A percentile compares a stretch with the other conserved stretches of the same genome.
Evolutionary conservation across 1,140 invertebrate species (phyloP).

Genomic region (Notospermus geniculatus): DNA sequence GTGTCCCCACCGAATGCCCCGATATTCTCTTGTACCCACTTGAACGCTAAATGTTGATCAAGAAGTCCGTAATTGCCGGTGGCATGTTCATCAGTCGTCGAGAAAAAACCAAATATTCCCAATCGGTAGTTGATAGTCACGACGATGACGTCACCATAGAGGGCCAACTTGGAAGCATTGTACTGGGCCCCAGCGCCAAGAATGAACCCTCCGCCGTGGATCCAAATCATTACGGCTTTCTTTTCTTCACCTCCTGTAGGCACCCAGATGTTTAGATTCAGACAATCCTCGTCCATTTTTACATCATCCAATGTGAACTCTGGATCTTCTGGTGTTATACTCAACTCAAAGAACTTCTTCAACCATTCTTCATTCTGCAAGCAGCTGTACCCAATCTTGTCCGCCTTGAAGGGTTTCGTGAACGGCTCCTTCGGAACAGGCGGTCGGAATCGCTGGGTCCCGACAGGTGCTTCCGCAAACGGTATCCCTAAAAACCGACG

Average conservation of each 20-base stretch:
- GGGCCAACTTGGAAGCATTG: conserved; percentile 40
- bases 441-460: conserved; percentile 81
- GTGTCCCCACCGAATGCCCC: conserved; percentile 71
- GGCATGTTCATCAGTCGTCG: conserved; percentile 54
- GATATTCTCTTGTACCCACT: conserved; percentile 67
- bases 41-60: conserved; percentile 21
- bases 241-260: conserved; percentile 11
- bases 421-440: conserved; percentile 63
- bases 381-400: conserved; percentile 62
- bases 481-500: conserved; percentile 81
- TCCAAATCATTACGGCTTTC: conserved; percentile 25
- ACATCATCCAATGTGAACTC: too few species aligned
- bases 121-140: conserved; percentile 61
- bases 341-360: not conserved
- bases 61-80: conserved; percentile 44
- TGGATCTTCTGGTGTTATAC: too few species aligned
- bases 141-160: conserved; percentile 53
- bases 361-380: conserved; percentile 1
- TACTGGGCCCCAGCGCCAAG: conserved; percentile 30
- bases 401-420: conserved; percentile 21
- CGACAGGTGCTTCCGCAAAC: conserved; percentile 85
- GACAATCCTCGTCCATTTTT: conserved; percentile 52
- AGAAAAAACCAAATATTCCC: conserved; percentile 58
- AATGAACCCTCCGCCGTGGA: conserved; percentile 29
- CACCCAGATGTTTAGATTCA: conserved; percentile 20